These are phyloP conservation scores for Cephus cinctus DNA, from an alignment of 1,140 invertebrate species.

Conservation along the genomic window DNA sequence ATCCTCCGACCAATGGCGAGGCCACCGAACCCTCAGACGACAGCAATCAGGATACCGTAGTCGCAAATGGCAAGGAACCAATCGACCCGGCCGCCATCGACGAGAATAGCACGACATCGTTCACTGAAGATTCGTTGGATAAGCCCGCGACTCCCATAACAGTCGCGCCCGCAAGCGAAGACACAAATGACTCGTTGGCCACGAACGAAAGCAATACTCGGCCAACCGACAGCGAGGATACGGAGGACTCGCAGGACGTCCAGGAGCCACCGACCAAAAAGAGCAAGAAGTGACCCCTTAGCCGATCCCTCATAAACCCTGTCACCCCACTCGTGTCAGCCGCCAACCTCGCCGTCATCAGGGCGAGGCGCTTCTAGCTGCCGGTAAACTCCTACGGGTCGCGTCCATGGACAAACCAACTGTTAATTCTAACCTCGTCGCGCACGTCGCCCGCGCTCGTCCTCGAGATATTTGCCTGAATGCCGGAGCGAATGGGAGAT, in stretches of 20 bases:
- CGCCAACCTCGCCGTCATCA: slow-evolving; percentile 43
- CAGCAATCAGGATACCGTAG: slow-evolving; percentile 53
- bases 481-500: neutral
- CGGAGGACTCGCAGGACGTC: slow-evolving; percentile 48
- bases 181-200: slow-evolving; percentile 48
- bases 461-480: no score
- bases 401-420: no score
- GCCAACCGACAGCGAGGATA: slow-evolving; percentile 51
- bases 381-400: no score
- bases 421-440: no score
- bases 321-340: slow-evolving; percentile 42
- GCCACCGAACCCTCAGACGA: slow-evolving; percentile 55
- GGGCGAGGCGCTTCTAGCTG: slow-evolving; percentile 42
- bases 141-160: slow-evolving; percentile 55
- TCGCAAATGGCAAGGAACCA: slow-evolving; percentile 37
- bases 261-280: slow-evolving; percentile 52
- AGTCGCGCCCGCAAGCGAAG: slow-evolving; percentile 41
- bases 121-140: slow-evolving; percentile 71
- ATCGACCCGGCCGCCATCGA: slow-evolving; percentile 49
- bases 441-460: neutral
- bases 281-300: slow-evolving; percentile 52
- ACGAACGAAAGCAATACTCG: slow-evolving; percentile 47
- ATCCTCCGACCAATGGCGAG: slow-evolving; percentile 49
- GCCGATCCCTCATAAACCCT: slow-evolving; percentile 21
- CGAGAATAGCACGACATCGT: slow-evolving; percentile 64